Conservation (phyloP, 2,113 vertebrate species). For the Saiga tatarica region DNA sequence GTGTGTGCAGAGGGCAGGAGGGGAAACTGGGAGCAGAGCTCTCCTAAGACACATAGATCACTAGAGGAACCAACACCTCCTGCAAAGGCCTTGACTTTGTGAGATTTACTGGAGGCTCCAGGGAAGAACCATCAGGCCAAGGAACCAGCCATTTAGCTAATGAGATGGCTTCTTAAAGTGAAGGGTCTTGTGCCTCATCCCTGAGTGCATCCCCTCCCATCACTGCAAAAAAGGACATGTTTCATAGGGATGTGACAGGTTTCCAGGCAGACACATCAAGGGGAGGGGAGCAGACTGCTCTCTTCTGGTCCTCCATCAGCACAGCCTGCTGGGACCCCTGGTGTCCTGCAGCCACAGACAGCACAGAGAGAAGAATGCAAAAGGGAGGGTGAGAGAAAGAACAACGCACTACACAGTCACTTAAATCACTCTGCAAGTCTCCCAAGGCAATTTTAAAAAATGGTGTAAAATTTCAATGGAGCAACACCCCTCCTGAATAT, state of each 20-base stretch:
- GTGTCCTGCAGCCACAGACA: rapidly evolving
- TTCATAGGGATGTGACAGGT: rapidly evolving
- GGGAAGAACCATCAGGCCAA: not conserved
- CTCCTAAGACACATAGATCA: not conserved
- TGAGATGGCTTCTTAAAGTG: not conserved
- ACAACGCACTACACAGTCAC: rapidly evolving
- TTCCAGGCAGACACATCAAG: not conserved
- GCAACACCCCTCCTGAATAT: rapidly evolving
- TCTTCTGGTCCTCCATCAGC: rapidly evolving
- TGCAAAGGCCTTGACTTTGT: not conserved
- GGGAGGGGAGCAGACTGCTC: rapidly evolving
- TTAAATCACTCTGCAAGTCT: rapidly evolving
- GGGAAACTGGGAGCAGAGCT: not conserved
- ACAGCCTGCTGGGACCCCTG: rapidly evolving
- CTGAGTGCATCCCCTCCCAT: rapidly evolving
- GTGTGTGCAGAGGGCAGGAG: rapidly evolving
- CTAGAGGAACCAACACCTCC: not conserved
- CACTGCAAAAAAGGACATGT: rapidly evolving
- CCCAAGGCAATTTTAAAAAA: not conserved
- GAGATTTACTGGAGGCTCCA: not conserved
- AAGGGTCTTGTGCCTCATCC: not conserved
- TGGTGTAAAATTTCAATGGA: not conserved
- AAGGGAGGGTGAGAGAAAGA: rapidly evolving
- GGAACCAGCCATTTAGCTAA: not conserved
- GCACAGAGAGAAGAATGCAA: rapidly evolving